phyloP scores from a whole-genome alignment of 2,113 vertebrate genomes.

The Leptobrachium ailaonicum region DNA sequence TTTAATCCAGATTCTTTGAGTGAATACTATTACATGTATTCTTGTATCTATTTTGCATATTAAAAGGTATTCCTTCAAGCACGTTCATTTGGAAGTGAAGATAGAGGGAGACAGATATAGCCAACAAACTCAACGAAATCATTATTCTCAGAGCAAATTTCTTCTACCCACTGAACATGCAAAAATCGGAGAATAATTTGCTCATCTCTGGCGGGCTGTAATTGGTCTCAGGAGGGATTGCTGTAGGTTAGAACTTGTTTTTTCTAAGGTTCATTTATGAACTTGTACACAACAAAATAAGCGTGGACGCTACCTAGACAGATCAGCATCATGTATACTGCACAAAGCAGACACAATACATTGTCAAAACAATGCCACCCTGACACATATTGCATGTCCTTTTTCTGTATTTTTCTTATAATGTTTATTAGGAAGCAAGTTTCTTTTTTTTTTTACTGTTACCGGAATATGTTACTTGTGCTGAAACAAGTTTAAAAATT shows the following conservation, averaged over 20 bases:
- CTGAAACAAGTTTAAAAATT: slow-evolving; percentile 32
- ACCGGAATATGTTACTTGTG: not conserved
- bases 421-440: slow-evolving; percentile 8
- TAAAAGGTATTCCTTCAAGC: not conserved
- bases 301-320: not conserved
- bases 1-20: too few species aligned
- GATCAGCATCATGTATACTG: not conserved
- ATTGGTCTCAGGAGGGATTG: not conserved
- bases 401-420: not conserved
- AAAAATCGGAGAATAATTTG: not conserved
- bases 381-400: not conserved
- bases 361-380: not conserved
- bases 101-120: not conserved
- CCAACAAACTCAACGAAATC: not conserved
- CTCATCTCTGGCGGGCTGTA: not conserved
- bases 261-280: not conserved
- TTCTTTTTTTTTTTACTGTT: not conserved
- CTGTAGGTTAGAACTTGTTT: not conserved
- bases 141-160: not conserved
- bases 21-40: too few species aligned
- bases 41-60: not conserved
- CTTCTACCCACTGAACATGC: not conserved
- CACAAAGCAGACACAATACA: not conserved
- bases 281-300: not conserved
- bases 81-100: not conserved